Percentiles rank a stretch among this genome's conserved stretches.
These are phyloP conservation scores for Formicarius rufipectus DNA, from an alignment of 2,113 vertebrate genomes.

Conservation along the genomic window DNA sequence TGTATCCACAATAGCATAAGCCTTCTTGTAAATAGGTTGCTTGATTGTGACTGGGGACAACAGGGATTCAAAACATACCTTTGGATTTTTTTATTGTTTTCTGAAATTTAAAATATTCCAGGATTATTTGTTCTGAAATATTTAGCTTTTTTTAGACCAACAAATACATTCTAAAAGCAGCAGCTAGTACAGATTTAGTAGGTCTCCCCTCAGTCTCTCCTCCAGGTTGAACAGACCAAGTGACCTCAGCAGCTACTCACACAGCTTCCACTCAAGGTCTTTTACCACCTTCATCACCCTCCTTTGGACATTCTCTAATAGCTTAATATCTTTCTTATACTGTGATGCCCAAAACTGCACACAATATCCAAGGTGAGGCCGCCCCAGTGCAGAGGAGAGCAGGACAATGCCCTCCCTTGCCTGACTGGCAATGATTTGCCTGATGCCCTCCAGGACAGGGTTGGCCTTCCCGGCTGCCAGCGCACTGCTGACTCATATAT, in stretches of 20 bases:
- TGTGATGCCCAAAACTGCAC: too few species aligned
- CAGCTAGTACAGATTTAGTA: background rate
- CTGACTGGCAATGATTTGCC: fast-evolving
- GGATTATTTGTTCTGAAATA: background rate
- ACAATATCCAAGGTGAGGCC: background rate
- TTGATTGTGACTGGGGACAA: background rate
- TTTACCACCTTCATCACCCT: background rate
- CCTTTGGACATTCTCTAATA: background rate
- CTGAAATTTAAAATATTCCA: background rate
- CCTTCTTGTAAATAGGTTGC: background rate
- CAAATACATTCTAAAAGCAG: background rate
- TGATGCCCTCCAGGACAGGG: background rate
- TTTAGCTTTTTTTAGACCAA: background rate
- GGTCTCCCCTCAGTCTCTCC: too few species aligned
- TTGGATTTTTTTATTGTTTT: background rate
- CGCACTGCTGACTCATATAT: background rate
- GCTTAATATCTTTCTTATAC: fast-evolving
- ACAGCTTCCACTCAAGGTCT: too few species aligned
- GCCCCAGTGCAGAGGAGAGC: background rate
- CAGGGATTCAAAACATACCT: background rate
- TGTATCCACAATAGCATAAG: background rate
- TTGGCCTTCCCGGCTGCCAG: background rate
- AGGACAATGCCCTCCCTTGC: background rate
- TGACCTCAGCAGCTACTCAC: too few species aligned
- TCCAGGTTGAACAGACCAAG: too few species aligned